Percentiles rank a stretch among this genome's conserved stretches.
Evolutionary conservation across 2,888 invertebrate species (phyloP).

Genomic region (Trichacis sp.): DNA sequence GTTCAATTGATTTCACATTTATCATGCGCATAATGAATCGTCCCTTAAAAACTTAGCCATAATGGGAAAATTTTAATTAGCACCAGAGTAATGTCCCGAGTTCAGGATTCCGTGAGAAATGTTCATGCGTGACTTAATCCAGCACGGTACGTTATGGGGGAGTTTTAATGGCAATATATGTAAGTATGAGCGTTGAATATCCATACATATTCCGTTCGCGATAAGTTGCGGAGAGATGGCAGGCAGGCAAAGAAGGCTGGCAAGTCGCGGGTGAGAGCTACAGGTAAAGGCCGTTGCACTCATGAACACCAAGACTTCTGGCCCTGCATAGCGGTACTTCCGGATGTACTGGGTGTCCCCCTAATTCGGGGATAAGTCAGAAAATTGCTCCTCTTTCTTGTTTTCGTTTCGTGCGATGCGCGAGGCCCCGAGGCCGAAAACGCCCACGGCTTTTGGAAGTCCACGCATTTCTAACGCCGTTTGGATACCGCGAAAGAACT

Average conservation of each 20-base stretch:
- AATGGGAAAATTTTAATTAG: too few species aligned
- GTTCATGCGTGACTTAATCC: background rate
- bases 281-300: constrained; percentile 65
- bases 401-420: background rate
- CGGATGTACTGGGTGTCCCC: constrained; percentile 20
- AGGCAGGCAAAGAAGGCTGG: constrained; percentile 7
- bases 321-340: constrained; percentile 57
- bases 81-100: too few species aligned
- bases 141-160: constrained; percentile 20
- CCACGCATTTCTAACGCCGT: too few species aligned
- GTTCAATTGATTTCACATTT: too few species aligned
- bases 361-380: constrained; percentile 4
- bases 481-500: too few species aligned
- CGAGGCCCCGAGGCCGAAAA: too few species aligned
- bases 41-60: too few species aligned
- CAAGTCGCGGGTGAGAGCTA: constrained; percentile 44
- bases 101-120: background rate
- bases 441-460: too few species aligned
- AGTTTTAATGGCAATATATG: constrained; percentile 20
- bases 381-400: background rate
- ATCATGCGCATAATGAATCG: too few species aligned
- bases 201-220: constrained; percentile 24
- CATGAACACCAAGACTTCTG: constrained; percentile 52
- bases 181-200: constrained; percentile 10
- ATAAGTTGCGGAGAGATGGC: constrained; percentile 15